Percentiles rank a stretch among this genome's conserved stretches.
phyloP scores from a whole-genome alignment of 2,797 vertebrate species.

The Rhodeus uyekii region DNA sequence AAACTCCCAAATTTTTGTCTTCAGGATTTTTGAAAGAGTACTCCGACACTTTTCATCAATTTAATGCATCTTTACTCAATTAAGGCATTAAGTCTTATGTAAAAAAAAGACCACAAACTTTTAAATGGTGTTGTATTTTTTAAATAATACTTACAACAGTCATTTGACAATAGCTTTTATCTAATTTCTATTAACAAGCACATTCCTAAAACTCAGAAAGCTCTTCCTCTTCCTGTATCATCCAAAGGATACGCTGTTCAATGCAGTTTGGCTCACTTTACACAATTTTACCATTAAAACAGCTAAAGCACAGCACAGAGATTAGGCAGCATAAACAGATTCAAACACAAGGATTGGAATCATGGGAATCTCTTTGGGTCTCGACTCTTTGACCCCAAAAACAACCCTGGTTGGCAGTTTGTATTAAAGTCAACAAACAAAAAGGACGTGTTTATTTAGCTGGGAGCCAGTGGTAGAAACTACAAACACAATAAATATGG shows the following conservation, averaged over 20 bases:
- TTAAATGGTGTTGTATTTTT: background rate
- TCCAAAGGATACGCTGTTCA: background rate
- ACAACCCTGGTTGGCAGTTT: background rate
- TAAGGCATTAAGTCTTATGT: no score
- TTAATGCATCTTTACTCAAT: background rate
- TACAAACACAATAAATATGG: slow-evolving; percentile 19
- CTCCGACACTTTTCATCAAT: background rate
- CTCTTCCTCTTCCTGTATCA: background rate
- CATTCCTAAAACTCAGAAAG: background rate
- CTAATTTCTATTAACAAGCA: background rate
- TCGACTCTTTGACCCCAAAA: slow-evolving; percentile 4
- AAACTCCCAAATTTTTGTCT: no score
- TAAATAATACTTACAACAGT: background rate
- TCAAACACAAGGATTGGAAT: background rate
- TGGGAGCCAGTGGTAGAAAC: slow-evolving; percentile 11
- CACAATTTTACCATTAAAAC: background rate
- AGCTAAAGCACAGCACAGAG: background rate
- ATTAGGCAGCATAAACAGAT: background rate
- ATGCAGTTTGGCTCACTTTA: background rate
- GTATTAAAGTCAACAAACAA: slow-evolving; percentile 21
- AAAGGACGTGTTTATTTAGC: slow-evolving; percentile 17
- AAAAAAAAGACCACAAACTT: background rate
- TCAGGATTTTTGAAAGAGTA: background rate
- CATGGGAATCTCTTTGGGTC: background rate
- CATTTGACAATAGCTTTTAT: background rate